These are phyloP conservation scores for Sternotherus odoratus DNA, from an alignment of 2,797 vertebrate species.

Conservation along the genomic window DNA sequence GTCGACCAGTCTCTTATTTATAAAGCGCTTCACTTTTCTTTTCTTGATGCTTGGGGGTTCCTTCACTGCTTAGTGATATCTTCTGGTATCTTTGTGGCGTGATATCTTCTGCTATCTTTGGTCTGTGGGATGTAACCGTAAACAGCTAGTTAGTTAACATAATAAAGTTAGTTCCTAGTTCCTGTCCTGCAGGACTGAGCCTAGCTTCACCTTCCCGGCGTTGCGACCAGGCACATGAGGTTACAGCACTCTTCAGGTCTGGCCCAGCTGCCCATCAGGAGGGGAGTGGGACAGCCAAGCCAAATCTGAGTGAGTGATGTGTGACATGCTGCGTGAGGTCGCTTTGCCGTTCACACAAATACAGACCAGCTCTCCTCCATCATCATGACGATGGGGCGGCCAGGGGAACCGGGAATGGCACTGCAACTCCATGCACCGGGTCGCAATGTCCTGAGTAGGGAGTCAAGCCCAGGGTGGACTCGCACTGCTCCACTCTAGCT, in stretches of 20 bases:
- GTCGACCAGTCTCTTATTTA: no score
- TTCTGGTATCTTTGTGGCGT: no score
- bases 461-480: not conserved
- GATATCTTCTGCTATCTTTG: no score
- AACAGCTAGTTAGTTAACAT: no score
- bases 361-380: not conserved
- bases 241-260: not conserved
- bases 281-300: not conserved
- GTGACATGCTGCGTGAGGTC: fast-evolving
- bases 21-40: no score
- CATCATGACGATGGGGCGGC: not conserved
- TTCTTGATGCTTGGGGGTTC: no score
- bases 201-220: not conserved
- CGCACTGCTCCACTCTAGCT: not conserved
- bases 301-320: not conserved
- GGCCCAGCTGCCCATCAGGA: not conserved
- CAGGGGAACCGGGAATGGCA: not conserved
- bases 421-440: not conserved
- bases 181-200: not conserved
- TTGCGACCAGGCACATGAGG: not conserved
- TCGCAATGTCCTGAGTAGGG: not conserved
- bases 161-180: not conserved
- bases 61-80: no score
- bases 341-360: not conserved
- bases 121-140: no score